Conservation (phyloP, 2,113 vertebrate species). For the Lipophrys pholis region DNA sequence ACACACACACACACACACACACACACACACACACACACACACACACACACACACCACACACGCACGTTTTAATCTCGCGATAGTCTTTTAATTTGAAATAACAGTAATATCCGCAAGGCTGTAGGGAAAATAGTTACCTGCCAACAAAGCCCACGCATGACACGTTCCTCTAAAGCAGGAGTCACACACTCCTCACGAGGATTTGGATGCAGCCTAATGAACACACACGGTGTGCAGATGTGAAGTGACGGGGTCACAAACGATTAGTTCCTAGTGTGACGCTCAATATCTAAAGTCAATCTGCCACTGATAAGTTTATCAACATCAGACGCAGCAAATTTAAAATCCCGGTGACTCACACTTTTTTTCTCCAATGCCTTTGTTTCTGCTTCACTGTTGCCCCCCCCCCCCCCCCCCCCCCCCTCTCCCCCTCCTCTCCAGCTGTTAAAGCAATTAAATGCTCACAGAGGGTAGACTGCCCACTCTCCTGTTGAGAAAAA, state of each 20-base stretch:
- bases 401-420: background rate
- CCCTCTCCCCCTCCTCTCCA: conserved; percentile 65
- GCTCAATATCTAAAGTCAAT: conserved; percentile 43
- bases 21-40: conserved; percentile 3
- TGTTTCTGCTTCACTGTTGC: conserved; percentile 56
- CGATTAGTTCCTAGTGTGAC: conserved; percentile 45
- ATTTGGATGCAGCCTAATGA: conserved; percentile 38
- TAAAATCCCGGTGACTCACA: conserved; percentile 50
- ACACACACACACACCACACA: conserved; percentile 8
- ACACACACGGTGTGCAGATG: conserved; percentile 15
- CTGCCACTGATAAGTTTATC: conserved; percentile 54
- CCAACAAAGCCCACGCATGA: conserved; percentile 57
- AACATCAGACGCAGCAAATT: conserved; percentile 57
- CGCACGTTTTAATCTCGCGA: conserved; percentile 19
- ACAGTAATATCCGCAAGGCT: conserved; percentile 49
- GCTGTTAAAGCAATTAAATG: conserved; percentile 82
- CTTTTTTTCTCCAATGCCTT: conserved; percentile 55
- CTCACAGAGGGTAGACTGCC: conserved; percentile 79
- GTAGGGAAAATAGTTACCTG: conserved; percentile 54
- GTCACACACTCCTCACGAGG: conserved; percentile 22
- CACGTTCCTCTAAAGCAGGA: conserved; percentile 18
- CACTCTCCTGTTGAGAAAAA: conserved; percentile 81
- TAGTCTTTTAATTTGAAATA: conserved; percentile 27
- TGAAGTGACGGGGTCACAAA: conserved; percentile 49
- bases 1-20: conserved; percentile 7